These are phyloP conservation scores for Aix galericulata DNA, from an alignment of 2,113 vertebrate species.

Conservation along the genomic window DNA sequence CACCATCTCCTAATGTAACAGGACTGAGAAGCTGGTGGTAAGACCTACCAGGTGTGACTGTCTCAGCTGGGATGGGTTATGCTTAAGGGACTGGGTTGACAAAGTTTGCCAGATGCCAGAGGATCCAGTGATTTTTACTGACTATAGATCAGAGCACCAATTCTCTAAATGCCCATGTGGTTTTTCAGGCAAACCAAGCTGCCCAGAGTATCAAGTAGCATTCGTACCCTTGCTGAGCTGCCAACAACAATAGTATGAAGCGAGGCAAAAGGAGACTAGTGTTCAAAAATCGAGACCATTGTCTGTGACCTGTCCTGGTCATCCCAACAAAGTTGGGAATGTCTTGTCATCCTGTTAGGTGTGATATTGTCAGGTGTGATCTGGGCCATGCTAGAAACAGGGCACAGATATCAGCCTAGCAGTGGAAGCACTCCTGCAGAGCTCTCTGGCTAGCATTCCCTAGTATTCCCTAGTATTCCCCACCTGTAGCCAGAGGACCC, in stretches of 20 bases:
- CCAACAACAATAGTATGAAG: background rate
- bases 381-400: background rate
- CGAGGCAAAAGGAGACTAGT: background rate
- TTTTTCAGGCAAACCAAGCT: background rate
- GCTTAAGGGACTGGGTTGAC: background rate
- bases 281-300: background rate
- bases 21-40: background rate
- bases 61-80: background rate
- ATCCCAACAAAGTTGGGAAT: background rate
- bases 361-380: background rate
- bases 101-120: background rate
- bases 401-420: background rate
- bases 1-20: background rate
- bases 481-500: background rate
- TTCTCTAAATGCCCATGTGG: background rate
- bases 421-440: background rate
- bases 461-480: no score
- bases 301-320: background rate
- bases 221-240: background rate
- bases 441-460: background rate
- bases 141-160: background rate
- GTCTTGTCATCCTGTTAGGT: background rate
- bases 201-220: background rate
- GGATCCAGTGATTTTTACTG: background rate
- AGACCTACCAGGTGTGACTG: background rate